Conservation (phyloP, 2,113 vertebrate genomes). For the Nothoprocta pentlandii region DNA sequence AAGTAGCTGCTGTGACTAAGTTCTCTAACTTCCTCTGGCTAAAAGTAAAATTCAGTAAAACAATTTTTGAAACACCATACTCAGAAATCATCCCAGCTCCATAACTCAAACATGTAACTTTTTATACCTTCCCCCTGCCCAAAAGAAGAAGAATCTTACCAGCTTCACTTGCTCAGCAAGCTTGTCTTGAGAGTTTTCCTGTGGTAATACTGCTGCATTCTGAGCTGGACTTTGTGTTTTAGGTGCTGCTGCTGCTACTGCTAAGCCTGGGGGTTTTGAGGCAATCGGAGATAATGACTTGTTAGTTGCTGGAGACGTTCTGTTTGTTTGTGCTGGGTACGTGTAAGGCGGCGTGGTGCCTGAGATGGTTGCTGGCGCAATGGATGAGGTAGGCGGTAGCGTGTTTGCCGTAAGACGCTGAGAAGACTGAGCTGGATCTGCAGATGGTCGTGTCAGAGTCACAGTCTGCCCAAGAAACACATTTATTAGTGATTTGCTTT, state of each 20-base stretch:
- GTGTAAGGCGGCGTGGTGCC: conserved; percentile 77
- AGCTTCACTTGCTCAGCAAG: conserved; percentile 93
- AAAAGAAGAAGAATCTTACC: conserved; percentile 74
- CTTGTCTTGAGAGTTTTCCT: conserved; percentile 91
- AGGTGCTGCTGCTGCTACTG: conserved; percentile 77
- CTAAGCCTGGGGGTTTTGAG: conserved; percentile 87
- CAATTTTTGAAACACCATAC: neutral
- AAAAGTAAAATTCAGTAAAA: neutral
- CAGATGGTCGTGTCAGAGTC: conserved; percentile 82
- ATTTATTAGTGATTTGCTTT: neutral
- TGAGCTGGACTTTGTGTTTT: conserved; percentile 88
- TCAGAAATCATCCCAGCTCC: neutral
- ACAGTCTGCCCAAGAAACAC: conserved; percentile 81
- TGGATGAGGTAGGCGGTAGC: conserved; percentile 77
- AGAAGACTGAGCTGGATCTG: conserved; percentile 83
- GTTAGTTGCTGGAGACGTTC: conserved; percentile 80
- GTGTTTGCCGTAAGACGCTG: conserved; percentile 85
- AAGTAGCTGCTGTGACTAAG: neutral
- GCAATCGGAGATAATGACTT: conserved; percentile 82
- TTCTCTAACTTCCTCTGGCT: neutral
- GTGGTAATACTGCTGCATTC: conserved; percentile 75
- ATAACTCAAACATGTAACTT: neutral
- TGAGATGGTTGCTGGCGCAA: conserved; percentile 75
- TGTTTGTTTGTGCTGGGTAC: conserved; percentile 80
- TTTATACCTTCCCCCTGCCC: rapidly evolving